Evolutionary conservation across 2,113 vertebrate genomes (phyloP).

Genomic region (Indri indri): DNA sequence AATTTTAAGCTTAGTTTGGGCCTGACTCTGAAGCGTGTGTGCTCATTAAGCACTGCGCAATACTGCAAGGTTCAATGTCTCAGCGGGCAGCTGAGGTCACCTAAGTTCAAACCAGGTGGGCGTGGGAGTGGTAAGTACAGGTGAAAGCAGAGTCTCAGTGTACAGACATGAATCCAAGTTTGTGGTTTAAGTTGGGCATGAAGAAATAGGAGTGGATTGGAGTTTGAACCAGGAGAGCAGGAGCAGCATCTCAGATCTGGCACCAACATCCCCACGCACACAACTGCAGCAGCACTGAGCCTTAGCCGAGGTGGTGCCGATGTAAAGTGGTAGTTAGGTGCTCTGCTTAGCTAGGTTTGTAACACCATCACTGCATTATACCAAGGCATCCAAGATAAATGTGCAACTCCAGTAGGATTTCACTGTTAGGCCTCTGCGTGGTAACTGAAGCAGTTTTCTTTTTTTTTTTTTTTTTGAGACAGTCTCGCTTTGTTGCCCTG

Average conservation of each 20-base stretch:
- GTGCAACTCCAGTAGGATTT: background rate
- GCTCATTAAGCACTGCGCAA: background rate
- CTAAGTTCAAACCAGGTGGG: background rate
- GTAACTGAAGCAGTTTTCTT: background rate
- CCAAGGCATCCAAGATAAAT: background rate
- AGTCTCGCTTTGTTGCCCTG: too few species aligned
- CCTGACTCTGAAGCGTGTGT: background rate
- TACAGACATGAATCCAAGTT: background rate
- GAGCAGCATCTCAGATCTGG: background rate
- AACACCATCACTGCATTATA: background rate
- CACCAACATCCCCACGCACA: background rate
- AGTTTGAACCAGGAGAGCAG: background rate
- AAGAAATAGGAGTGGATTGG: constrained; percentile 3
- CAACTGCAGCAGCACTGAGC: background rate
- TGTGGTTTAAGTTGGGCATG: background rate
- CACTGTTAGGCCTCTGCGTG: background rate
- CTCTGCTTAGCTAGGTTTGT: background rate
- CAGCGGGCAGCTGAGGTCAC: background rate
- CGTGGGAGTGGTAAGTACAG: background rate
- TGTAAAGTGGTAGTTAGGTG: background rate
- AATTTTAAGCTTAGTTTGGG: background rate
- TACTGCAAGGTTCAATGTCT: background rate
- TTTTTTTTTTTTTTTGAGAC: too few species aligned
- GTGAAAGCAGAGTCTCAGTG: background rate
- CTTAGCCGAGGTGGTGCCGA: background rate